Base-by-base conservation (phyloP, 2,888 invertebrate species). In the Brachypterus glaber region DNA sequence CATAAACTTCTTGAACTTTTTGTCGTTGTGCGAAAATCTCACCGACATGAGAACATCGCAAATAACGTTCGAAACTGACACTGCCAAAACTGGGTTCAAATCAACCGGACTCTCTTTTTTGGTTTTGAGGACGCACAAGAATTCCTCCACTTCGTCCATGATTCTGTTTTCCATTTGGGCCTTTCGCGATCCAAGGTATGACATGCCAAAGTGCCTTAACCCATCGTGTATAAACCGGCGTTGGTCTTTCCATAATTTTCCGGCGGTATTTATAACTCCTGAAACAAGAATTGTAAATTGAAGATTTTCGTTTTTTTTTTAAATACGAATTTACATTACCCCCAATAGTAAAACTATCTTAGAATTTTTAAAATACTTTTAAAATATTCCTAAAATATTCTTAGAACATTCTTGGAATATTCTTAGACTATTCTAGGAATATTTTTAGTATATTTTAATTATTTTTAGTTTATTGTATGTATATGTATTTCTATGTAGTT, bases 221-320 rank as follows among this genome's bases (percentile, higher is more conserved):
- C 86, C 83, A 51, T 86, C 84, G 60, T 90, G 89, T 35, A 91
- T 70, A 67, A 91, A 92, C 47, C 82, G 76, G 41, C 91, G 74
- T 62, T 92, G 90, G 54, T 82, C 87, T 64, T 88, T 89, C 92
- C 92, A 92, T 53, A 91, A 69, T 49, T 79, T 78, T 44, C 91
- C 91, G 50, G 85, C 85, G 53, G 86, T 83, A 65, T 92, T 91
- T 58, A 91, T 79, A 52, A 92, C 82, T 52, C 92, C 92, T 91
- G 72, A 33, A 66, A 59, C 16, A 30, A 44, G 42, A 5, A 29
- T 9, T 29, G 14, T 5, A 11, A 14, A 31, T 31, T 31, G 21
- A 21, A 7, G 21, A 21, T 27, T n/a, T n/a, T n/a, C n/a, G n/a
- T n/a, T n/a, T n/a, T n/a, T n/a, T n/a, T n/a, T n/a, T n/a, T n/a